Base-by-base conservation (phyloP, 2,888 invertebrate species). In the Pilophorus perplexus region DNA sequence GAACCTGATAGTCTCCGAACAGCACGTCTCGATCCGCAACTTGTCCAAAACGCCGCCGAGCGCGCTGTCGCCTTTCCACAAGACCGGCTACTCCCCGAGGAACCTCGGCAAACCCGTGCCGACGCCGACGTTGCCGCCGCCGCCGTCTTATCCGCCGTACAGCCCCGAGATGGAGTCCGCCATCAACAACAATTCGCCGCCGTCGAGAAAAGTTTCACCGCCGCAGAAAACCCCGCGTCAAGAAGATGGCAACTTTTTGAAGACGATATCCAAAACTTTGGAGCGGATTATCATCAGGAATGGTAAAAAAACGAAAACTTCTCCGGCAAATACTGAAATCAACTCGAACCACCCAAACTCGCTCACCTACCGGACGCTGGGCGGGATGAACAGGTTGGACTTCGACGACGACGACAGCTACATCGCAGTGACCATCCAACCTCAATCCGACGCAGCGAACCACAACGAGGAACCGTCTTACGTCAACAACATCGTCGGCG, bases 1-100 rank as follows among this genome's bases (percentile, higher is more conserved):
- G 76, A 87, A 88, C 69, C 82, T 90, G 72, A 79, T 90, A 27
- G 71, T 69, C 52, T 70, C 69, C 54, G 70, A 64, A 20, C 50
- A 60, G 8, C 33, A 28, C 10, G 59, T 33, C 18, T 14, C 54
- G 14, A 16, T 40, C 12, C 44, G 54, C 14, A 48, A 50, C 5
- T 12, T 12, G 2, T 5, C 20, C 22, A 62, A 62, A 28, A 48
- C 44, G 12, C 64, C 54, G 12, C 57, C 55, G 14, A 68, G 64
- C 55, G 48, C 69, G 1, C 44, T 70, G 8, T 71, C 72, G 2
- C 71, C 72, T 2, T 70, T 70, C 10, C 67, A 71, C 28, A 69
- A 69, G 25, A 67, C 67, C n/a, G 59, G 59, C 6, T 62, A 62
- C 33, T 62, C 62, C n/a, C 62, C 62, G 0, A 27, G 46, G 20